These are phyloP conservation scores for Misgurnus anguillicaudatus DNA, from an alignment of 2,113 vertebrate genomes.

Conservation along the genomic window DNA sequence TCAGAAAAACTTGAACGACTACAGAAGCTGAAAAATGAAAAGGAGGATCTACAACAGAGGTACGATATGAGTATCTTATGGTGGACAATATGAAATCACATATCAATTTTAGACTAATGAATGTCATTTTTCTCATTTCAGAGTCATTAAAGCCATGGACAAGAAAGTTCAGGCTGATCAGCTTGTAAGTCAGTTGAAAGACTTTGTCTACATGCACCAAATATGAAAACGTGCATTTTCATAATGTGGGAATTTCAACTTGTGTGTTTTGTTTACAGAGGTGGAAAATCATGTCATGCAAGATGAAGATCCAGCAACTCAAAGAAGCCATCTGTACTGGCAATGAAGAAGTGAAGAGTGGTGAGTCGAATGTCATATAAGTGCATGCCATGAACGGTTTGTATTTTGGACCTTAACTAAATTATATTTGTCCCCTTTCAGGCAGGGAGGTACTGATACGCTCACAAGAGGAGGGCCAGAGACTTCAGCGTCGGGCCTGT, in stretches of 20 bases:
- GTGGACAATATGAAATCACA: not conserved
- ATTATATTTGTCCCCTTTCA: constrained; percentile 56
- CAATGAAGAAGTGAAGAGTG: constrained; percentile 85
- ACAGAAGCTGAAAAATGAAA: constrained; percentile 83
- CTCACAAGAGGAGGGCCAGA: constrained; percentile 89
- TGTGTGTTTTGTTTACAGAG: constrained; percentile 74
- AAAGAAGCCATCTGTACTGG: constrained; percentile 90
- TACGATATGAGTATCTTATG: constrained; percentile 49
- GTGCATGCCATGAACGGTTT: not conserved
- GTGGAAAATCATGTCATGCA: constrained; percentile 98
- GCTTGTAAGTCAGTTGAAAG: constrained; percentile 78
- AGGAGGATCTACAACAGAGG: constrained; percentile 90
- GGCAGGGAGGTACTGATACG: constrained; percentile 83
- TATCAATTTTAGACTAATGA: not conserved
- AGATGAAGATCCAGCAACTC: constrained; percentile 93
- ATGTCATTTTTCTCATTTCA: constrained; percentile 55
- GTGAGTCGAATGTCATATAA: constrained; percentile 72
- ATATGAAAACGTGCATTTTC: not conserved
- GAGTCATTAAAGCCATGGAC: constrained; percentile 87
- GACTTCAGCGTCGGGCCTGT: constrained; percentile 85
- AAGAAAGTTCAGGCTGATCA: constrained; percentile 86
- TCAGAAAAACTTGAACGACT: constrained; percentile 87
- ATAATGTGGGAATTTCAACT: not conserved
- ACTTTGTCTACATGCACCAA: not conserved
- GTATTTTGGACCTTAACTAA: not conserved